These are phyloP conservation scores for Drosophila rubida DNA, from an alignment of 2,888 invertebrate genomes.

Conservation along the genomic window DNA sequence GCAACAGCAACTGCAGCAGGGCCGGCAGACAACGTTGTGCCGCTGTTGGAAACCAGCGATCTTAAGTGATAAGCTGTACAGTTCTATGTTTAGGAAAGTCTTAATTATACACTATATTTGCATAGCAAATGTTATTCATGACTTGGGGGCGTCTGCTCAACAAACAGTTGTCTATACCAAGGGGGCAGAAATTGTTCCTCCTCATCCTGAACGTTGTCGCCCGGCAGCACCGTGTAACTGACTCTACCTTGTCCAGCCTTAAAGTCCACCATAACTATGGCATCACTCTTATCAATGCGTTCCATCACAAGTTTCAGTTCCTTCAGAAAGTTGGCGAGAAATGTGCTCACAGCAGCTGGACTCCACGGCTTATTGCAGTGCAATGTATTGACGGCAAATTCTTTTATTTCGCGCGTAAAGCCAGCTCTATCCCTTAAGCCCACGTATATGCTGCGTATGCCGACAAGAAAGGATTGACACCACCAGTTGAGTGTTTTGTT, in stretches of 20 bases:
- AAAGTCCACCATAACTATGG: slow-evolving; percentile 51
- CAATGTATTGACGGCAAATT: slow-evolving; percentile 27
- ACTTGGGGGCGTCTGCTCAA: not conserved
- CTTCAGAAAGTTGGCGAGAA: slow-evolving; percentile 51
- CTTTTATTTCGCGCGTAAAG: slow-evolving; percentile 23
- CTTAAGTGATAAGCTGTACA: slow-evolving; percentile 43
- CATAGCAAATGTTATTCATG: too few species aligned
- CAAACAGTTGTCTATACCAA: slow-evolving; percentile 53
- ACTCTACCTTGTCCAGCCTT: not conserved
- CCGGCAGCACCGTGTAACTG: slow-evolving; percentile 26
- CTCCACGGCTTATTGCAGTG: slow-evolving; percentile 54
- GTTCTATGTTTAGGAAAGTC: not conserved
- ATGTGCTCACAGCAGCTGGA: slow-evolving; percentile 45
- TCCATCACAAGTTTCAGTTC: slow-evolving; percentile 43
- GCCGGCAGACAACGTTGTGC: slow-evolving; percentile 31
- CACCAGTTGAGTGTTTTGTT: slow-evolving; percentile 64
- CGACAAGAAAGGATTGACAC: slow-evolving; percentile 65
- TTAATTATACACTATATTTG: slow-evolving; percentile 3
- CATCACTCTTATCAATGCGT: slow-evolving; percentile 37
- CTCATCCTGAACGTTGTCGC: not conserved
- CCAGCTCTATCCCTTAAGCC: slow-evolving; percentile 52
- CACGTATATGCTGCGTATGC: slow-evolving; percentile 45
- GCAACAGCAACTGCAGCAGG: not conserved
- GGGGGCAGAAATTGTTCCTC: slow-evolving; percentile 39
- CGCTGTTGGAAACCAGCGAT: slow-evolving; percentile 60